Evolutionary conservation across 2,888 invertebrate species (phyloP), one percentile per base, ranked within the genome.

Genomic region (Melanostoma mellinum): DNA sequence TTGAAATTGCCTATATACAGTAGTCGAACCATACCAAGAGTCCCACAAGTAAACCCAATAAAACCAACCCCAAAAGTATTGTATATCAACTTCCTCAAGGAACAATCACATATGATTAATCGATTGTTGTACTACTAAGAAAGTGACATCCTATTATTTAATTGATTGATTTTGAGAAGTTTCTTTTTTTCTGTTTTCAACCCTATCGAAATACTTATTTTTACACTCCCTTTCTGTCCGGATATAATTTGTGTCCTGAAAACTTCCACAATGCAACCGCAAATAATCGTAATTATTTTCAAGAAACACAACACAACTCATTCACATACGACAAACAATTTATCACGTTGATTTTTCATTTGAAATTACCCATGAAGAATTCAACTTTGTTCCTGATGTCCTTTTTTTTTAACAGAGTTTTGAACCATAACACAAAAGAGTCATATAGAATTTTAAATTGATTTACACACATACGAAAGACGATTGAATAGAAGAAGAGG

Each of bases 231-330:
- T 58, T 75, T 63, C 38, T 50, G 33, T 9, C 46, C 20, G 36
- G 46, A 75, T 53, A 44, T 9, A 10, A n/a, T 46, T 32, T 40
- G 56, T 72, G 42, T 63, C 67, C 77, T 63, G 33, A 69, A 65
- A 44, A 61, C 60, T 38, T 71, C 73, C 63, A 75, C 79, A 74
- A 75, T 74, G 38, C 35, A 71, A 84, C 84, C 84, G 79, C 84
- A 84, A 84, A 84, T 84, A 84, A 84, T 79, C 67, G 56, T 84
- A 84, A 84, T 84, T 84, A 84, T 79, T 71, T 74, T 40, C 73
- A 53, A 61, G 46, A 72, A 52, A 71, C 65, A 71, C 61, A 55
- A 36, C 30, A 48, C 35, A 63, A 60, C 32, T 42, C 38, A 44
- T 46, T 52, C 65, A 42, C 67, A 61, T 10, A 33, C 0, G n/a